Evolutionary conservation across 2,888 invertebrate species (phyloP).

Genomic region (Habroteleia sp.): DNA sequence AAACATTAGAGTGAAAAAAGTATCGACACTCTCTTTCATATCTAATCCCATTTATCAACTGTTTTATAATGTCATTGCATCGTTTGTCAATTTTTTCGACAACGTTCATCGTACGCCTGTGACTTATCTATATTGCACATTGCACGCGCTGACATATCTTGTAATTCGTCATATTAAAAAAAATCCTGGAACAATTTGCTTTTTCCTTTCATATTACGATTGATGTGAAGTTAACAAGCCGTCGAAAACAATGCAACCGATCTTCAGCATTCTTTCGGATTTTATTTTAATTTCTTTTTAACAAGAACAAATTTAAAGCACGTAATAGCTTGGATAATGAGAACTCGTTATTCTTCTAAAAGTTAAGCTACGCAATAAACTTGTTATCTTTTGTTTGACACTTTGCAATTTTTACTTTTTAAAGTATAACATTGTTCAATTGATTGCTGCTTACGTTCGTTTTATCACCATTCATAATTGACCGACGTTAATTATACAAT

Average conservation of each 20-base stretch:
- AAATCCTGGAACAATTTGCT: conserved; percentile 31
- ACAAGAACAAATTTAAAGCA: no score
- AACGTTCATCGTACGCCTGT: conserved; percentile 36
- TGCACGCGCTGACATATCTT: conserved; percentile 23
- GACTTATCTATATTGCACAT: conserved; percentile 48
- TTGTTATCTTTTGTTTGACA: not conserved
- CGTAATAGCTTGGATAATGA: conserved; percentile 40
- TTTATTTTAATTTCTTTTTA: no score
- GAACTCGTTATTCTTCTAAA: conserved; percentile 30
- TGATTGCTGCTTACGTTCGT: not conserved
- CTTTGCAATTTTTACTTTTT: not conserved
- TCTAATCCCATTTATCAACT: conserved; percentile 72
- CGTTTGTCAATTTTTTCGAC: conserved; percentile 69
- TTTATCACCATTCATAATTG: no score
- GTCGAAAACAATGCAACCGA: not conserved
- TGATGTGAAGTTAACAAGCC: conserved; percentile 63
- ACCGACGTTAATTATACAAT: no score
- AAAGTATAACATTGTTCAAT: not conserved
- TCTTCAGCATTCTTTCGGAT: not conserved
- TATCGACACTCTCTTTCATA: conserved; percentile 53
- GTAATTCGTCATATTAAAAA: conserved; percentile 25
- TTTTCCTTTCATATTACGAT: conserved; percentile 63
- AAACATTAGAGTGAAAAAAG: conserved; percentile 52
- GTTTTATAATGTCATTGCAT: conserved; percentile 73
- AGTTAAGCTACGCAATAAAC: not conserved